Evolutionary conservation across 2,113 vertebrate species (phyloP).

Genomic region (Brienomyrus brachyistius): DNA sequence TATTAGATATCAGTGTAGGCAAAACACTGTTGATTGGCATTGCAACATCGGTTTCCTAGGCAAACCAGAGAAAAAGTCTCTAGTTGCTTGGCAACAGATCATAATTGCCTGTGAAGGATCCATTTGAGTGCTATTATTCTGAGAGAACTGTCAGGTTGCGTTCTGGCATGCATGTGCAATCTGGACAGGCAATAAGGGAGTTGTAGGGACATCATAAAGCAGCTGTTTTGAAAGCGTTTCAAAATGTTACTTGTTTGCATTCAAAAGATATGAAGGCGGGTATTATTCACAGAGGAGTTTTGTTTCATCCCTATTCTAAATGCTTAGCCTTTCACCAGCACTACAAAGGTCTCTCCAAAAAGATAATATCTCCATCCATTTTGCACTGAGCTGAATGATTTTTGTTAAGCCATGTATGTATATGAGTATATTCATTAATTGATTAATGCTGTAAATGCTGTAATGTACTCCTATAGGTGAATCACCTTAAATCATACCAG

Average conservation of each 20-base stretch:
- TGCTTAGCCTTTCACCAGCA: background rate
- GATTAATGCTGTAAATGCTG: background rate
- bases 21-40: conserved; percentile 37
- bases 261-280: background rate
- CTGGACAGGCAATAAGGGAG: background rate
- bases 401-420: background rate
- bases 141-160: conserved; percentile 30
- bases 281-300: background rate
- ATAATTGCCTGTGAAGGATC: conserved; percentile 49
- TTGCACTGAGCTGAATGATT: background rate
- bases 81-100: conserved; percentile 53
- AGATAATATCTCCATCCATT: background rate
- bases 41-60: conserved; percentile 32
- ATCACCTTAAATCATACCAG: background rate
- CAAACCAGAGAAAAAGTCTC: conserved; percentile 31
- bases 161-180: conserved; percentile 8
- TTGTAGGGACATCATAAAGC: background rate
- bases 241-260: conserved; percentile 5
- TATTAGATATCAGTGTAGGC: conserved; percentile 9
- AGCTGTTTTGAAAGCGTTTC: conserved; percentile 17
- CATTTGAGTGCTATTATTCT: conserved; percentile 45
- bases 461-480: background rate
- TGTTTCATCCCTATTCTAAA: background rate
- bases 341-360: background rate
- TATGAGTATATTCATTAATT: background rate